Percentiles rank a stretch among this genome's conserved stretches.
Conservation (phyloP, 2,797 vertebrate species). For the Sebastes oblongus region DNA sequence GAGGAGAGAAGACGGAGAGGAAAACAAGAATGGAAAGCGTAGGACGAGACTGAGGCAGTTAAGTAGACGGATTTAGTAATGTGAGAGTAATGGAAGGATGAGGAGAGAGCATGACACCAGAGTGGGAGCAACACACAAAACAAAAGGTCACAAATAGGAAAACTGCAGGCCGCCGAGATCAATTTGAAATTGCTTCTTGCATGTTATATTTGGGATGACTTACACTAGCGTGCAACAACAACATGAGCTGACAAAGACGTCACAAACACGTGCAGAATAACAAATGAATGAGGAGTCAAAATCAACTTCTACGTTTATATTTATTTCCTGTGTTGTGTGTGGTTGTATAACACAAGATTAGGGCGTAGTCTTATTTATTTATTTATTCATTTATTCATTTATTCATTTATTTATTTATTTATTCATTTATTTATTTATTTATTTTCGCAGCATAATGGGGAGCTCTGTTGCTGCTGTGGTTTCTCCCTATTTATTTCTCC, state of each 20-base stretch:
- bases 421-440: too few species aligned
- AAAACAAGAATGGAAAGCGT: neutral
- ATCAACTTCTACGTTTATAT: neutral
- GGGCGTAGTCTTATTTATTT: too few species aligned
- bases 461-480: neutral
- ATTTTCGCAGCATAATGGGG: neutral
- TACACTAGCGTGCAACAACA: neutral
- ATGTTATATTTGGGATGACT: neutral
- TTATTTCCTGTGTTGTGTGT: neutral
- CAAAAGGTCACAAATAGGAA: conserved; percentile 2
- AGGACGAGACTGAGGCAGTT: neutral
- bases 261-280: neutral
- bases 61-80: conserved; percentile 18
- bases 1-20: neutral
- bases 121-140: conserved; percentile 3
- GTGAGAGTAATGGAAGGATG: conserved; percentile 13
- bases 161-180: neutral
- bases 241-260: neutral
- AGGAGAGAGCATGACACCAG: neutral
- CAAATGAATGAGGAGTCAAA: neutral
- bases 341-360: neutral
- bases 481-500: neutral
- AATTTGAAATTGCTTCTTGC: neutral
- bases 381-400: too few species aligned
- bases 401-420: too few species aligned